Percentiles rank a stretch among this genome's conserved stretches.
Evolutionary conservation across 2,113 vertebrate genomes (phyloP).

Genomic region (Numida meleagris): DNA sequence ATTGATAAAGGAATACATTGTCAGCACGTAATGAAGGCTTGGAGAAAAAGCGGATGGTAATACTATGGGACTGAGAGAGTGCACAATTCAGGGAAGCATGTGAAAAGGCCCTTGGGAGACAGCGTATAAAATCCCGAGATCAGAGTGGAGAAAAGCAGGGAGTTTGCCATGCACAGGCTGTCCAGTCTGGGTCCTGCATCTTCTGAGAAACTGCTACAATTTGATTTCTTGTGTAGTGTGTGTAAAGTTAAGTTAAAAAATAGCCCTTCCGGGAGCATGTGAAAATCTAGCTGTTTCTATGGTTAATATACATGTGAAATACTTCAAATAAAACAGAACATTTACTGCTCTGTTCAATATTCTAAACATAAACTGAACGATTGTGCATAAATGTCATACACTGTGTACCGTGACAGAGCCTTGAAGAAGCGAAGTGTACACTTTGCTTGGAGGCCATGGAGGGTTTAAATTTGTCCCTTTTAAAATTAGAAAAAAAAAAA

Average conservation of each 20-base stretch:
- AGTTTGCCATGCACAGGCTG: neutral
- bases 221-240: neutral
- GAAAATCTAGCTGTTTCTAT: neutral
- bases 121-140: neutral
- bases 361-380: neutral
- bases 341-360: neutral
- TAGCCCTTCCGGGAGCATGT: neutral
- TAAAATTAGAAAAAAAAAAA: neutral
- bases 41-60: neutral
- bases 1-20: neutral
- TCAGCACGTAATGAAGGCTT: neutral
- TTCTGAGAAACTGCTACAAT: neutral
- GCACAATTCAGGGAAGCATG: neutral
- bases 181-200: neutral
- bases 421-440: neutral
- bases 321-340: neutral
- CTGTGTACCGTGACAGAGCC: neutral
- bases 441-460: neutral
- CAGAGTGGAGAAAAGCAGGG: neutral
- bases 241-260: neutral
- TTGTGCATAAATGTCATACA: neutral
- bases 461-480: neutral
- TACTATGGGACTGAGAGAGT: neutral
- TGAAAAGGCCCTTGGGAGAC: neutral
- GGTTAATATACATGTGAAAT: conserved; percentile 23